Conservation (phyloP, 2,113 vertebrate species). For the Cygnus atratus region DNA sequence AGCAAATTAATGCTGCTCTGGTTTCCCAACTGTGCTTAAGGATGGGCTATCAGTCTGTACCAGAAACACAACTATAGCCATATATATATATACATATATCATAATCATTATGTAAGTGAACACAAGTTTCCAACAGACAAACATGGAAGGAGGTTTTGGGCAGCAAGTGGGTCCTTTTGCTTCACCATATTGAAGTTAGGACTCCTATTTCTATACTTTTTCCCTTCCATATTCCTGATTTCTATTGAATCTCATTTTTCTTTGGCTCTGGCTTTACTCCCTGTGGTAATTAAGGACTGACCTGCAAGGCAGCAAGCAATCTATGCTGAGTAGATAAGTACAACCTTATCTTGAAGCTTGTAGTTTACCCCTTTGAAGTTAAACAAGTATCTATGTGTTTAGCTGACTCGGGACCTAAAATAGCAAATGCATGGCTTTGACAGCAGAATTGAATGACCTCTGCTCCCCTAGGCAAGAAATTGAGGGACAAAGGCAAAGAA, state of each 20-base stretch:
- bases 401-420: neutral
- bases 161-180: neutral
- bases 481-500: neutral
- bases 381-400: neutral
- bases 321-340: neutral
- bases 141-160: neutral
- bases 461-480: neutral
- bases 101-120: neutral
- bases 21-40: neutral
- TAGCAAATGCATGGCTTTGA: neutral
- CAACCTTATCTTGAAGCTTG: slow-evolving; percentile 3
- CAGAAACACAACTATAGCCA: neutral
- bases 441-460: neutral
- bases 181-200: neutral
- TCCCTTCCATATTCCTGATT: neutral
- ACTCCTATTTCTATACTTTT: neutral
- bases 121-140: neutral
- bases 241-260: neutral
- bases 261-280: slow-evolving; percentile 17
- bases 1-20: neutral
- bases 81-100: neutral
- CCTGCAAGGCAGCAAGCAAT: neutral
- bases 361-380: slow-evolving; percentile 4
- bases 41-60: neutral
- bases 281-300: neutral